These are phyloP conservation scores for Prionailurus bengalensis DNA, from an alignment of 2,113 vertebrate genomes.

Conservation along the genomic window DNA sequence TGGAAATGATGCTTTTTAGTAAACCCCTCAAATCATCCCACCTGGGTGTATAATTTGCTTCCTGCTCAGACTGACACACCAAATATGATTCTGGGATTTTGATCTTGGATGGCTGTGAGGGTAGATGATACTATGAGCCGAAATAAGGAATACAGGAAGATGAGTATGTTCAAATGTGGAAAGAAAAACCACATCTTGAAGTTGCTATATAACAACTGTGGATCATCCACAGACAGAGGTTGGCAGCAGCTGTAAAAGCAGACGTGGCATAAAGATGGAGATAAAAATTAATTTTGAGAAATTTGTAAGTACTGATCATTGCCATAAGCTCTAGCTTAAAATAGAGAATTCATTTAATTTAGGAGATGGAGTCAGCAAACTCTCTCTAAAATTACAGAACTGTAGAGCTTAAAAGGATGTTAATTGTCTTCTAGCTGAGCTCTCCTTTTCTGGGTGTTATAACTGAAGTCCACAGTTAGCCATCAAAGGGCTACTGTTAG, in stretches of 20 bases:
- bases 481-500: not conserved
- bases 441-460: not conserved
- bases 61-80: not conserved
- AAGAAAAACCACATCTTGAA: not conserved
- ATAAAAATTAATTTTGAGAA: not conserved
- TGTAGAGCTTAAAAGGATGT: not conserved
- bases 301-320: not conserved
- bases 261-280: not conserved
- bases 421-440: not conserved
- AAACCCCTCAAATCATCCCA: not conserved
- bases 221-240: not conserved
- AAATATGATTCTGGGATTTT: conserved; percentile 31
- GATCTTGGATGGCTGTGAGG: not conserved
- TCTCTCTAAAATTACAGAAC: not conserved
- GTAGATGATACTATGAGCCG: not conserved
- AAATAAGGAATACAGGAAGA: not conserved
- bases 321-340: not conserved
- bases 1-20: not conserved
- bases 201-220: not conserved
- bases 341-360: not conserved
- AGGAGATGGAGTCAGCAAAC: conserved; percentile 6
- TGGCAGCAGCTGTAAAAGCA: not conserved
- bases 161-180: not conserved
- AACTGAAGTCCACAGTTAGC: not conserved
- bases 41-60: conserved; percentile 2